Evolutionary conservation across 2,888 invertebrate species (phyloP).

Genomic region (Chirona hameri): DNA sequence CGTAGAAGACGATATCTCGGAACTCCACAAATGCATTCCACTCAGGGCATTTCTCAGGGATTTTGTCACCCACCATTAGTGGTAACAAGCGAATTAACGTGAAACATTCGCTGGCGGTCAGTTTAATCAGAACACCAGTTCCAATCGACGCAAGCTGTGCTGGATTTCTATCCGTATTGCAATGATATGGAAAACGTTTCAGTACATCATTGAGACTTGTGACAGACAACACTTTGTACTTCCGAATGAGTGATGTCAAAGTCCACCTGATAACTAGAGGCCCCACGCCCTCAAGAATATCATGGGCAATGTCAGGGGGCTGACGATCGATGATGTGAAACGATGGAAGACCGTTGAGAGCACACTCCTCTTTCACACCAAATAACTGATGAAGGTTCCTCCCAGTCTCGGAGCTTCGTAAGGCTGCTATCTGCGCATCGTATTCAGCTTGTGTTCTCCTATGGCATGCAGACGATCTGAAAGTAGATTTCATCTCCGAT

Average conservation of each 20-base stretch:
- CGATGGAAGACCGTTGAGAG: not conserved
- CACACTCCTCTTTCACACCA: not conserved
- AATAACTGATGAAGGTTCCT: not conserved
- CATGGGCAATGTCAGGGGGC: not conserved
- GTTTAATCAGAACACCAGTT: not conserved
- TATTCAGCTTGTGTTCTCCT: not conserved
- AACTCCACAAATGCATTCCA: not conserved
- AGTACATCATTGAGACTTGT: not conserved
- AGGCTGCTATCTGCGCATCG: not conserved
- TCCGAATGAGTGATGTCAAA: not conserved
- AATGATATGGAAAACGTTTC: not conserved
- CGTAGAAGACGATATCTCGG: not conserved
- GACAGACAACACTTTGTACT: not conserved
- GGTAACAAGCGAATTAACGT: slow-evolving; percentile 22
- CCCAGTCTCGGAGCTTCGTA: not conserved
- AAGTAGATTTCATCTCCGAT: no score
- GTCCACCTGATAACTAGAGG: not conserved
- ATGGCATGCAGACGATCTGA: not conserved
- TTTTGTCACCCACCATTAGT: not conserved
- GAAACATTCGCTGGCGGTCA: not conserved
- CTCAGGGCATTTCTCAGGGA: not conserved
- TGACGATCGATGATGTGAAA: not conserved
- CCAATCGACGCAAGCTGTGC: not conserved
- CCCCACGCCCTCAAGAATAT: not conserved
- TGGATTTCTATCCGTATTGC: not conserved